Base-by-base conservation (phyloP, 1,140 invertebrate species). In the Drosophila persimilis region DNA sequence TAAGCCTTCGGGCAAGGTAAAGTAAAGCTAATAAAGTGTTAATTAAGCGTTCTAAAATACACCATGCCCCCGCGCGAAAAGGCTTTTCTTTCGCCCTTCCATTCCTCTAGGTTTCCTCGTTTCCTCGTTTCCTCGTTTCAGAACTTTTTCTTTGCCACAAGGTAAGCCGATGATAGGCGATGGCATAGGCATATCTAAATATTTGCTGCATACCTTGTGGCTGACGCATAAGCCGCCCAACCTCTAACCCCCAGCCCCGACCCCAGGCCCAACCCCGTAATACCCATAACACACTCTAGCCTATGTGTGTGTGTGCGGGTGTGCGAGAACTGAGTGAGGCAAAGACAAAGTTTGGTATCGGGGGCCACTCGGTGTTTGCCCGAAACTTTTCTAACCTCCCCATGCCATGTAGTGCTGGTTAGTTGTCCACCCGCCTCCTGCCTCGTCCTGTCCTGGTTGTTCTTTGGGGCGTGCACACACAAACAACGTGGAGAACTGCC, bases 21-120 rank as follows among this genome's bases (percentile, higher is more conserved):
- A 77, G 72, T 56, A 64, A 75, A 77, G 72, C 72, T 77, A 77
- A 77, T 77, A 77, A 77, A 77, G 75, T 77, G 75, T 77, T 77
- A 77, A 77, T 77, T 77, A 77, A 77, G 75, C 75, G 72, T 65
- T 70, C 75, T 66, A 74, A 77, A 77, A 65, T 77, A 59, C 59
- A 17, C 56, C 75, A 59, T 29, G 39, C 61, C 53, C 64, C 62
- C 50, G 20, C 31, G 8, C 31, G 8, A 7, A 0, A 9, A 31
- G 31, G 31, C 31, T 31, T 31, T 31, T 31, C 46, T 39, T 53
- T 11, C 4, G 17, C 31, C 29, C 17, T 31, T 15, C 31, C 24
- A 26, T 6, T 26, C 45, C 50, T 26, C 41, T 13, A 13, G 35
- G 11, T 61, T 46, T 9, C 8, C 26, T 20, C 35, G 11, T 61